Conservation (phyloP, 2,888 invertebrate species). For the Cephus pygmeus region DNA sequence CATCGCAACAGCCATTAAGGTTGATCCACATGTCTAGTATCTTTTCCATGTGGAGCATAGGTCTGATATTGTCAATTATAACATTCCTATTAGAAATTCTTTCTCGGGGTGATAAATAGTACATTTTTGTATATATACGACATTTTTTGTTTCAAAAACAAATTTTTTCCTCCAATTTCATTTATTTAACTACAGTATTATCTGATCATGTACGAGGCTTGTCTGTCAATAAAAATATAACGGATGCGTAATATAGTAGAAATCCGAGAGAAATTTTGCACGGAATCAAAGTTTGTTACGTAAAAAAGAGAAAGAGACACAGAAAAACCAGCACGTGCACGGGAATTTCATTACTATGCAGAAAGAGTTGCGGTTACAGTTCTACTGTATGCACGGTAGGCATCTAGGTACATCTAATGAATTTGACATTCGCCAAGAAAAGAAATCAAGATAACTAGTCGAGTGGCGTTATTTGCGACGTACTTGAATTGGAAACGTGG, state of each 20-base stretch:
- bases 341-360: not conserved
- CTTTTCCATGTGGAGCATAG: conserved; percentile 7
- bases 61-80: not conserved
- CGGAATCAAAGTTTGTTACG: not conserved
- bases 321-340: not conserved
- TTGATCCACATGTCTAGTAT: conserved; percentile 6
- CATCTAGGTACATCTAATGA: not conserved
- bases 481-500: not conserved
- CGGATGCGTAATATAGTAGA: no score
- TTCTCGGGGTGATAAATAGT: no score
- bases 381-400: not conserved
- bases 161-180: not conserved
- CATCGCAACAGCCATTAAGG: not conserved
- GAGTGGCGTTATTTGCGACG: not conserved
- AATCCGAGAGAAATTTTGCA: not conserved
- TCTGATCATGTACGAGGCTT: not conserved
- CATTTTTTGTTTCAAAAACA: no score
- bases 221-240: no score
- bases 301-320: not conserved
- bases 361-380: not conserved
- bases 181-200: not conserved
- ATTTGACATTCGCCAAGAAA: not conserved
- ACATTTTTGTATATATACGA: no score
- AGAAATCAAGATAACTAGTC: not conserved
- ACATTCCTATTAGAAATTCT: no score